Evolutionary conservation across 2,888 invertebrate genomes (phyloP).

Genomic region (Tortricodes alternella): DNA sequence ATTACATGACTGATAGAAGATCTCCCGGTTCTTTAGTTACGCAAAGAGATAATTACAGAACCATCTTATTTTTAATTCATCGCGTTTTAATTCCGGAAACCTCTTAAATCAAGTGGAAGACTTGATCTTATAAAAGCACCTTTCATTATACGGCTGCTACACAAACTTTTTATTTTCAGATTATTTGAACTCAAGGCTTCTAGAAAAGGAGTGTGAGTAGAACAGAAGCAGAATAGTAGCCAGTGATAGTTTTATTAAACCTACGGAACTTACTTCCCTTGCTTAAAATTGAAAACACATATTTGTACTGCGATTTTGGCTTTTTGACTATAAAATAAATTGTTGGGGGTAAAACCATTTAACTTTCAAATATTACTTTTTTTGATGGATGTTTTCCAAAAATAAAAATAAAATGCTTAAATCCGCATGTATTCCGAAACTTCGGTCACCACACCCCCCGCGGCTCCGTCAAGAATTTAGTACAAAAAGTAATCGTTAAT

Average conservation of each 20-base stretch:
- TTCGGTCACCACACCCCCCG: slow-evolving; percentile 19
- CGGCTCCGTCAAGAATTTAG: slow-evolving; percentile 26
- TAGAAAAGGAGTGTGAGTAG: no score
- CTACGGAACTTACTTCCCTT: no score
- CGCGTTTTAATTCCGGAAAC: slow-evolving; percentile 16
- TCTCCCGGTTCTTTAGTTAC: background rate
- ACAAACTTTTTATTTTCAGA: slow-evolving; percentile 6
- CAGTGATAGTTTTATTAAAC: no score
- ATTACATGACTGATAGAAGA: background rate
- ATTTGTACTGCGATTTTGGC: no score
- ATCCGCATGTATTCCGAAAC: slow-evolving; percentile 19
- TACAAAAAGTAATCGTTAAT: slow-evolving; percentile 29
- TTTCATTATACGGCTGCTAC: background rate
- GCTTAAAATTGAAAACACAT: no score
- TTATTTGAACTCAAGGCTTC: no score
- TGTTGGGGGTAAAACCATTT: no score
- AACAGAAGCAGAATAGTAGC: no score
- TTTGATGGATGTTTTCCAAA: no score
- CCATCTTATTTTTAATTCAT: slow-evolving; percentile 20
- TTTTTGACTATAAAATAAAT: background rate
- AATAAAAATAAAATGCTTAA: no score
- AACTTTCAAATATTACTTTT: no score
- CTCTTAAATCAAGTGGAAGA: slow-evolving; percentile 22
- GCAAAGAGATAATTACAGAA: slow-evolving; percentile 4
- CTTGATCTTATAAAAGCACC: slow-evolving; percentile 22